Evolutionary conservation across 2,113 vertebrate species (phyloP).

Genomic region (Hippocampus mohnikei): DNA sequence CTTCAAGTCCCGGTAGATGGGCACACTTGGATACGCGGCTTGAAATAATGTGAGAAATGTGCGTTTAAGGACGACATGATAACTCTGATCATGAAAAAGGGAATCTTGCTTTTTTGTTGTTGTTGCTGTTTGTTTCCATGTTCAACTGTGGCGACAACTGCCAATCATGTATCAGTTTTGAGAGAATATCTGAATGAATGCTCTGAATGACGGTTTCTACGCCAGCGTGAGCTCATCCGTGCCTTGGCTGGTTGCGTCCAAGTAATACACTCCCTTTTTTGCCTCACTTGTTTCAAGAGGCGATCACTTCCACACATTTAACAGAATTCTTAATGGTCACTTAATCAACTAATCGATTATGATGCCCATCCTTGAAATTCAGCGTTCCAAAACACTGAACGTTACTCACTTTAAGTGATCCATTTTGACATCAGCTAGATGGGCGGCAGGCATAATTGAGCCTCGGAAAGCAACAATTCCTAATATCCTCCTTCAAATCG

Average conservation of each 20-base stretch:
- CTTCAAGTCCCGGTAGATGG: conserved; percentile 92
- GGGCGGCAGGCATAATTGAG: not conserved
- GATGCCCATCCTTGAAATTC: not conserved
- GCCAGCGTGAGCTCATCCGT: not conserved
- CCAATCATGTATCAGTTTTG: not conserved
- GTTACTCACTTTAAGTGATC: not conserved
- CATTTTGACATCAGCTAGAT: not conserved
- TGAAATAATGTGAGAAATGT: conserved; percentile 89
- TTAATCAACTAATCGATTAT: not conserved
- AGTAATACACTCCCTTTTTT: not conserved
- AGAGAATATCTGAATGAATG: not conserved
- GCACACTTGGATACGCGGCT: conserved; percentile 94
- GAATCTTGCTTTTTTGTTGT: too few species aligned
- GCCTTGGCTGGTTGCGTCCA: not conserved
- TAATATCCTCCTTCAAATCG: conserved; percentile 1
- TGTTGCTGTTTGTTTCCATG: too few species aligned
- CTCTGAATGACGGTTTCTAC: not conserved
- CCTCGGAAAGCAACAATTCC: not conserved
- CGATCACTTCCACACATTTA: conserved; percentile 1
- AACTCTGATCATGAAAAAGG: not conserved
- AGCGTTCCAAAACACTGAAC: not conserved
- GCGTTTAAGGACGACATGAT: not conserved
- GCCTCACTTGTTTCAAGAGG: not conserved
- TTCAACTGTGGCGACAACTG: too few species aligned
- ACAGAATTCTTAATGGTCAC: conserved; percentile 1